These are phyloP conservation scores for Aramus guarauna DNA, from an alignment of 2,113 vertebrate species.

Conservation along the genomic window DNA sequence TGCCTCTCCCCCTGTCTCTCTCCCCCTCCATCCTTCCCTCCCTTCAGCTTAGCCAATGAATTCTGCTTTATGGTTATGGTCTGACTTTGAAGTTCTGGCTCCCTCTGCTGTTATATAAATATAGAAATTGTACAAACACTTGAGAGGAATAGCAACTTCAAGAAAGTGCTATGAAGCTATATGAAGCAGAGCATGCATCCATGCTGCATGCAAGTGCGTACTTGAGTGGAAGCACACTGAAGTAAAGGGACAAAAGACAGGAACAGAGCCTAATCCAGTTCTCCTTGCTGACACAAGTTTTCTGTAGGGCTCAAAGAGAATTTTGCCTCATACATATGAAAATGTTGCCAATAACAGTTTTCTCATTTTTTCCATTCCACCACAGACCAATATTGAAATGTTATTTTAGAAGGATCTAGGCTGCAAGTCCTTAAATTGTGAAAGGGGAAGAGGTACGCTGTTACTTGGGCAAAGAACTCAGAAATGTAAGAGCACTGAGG, in stretches of 20 bases:
- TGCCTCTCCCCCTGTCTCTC: neutral
- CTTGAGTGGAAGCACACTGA: neutral
- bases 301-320: neutral
- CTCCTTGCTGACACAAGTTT: neutral
- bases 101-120: slow-evolving; percentile 52
- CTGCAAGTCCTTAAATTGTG: neutral
- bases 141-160: neutral
- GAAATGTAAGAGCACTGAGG: neutral
- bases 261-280: neutral
- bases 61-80: neutral
- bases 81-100: slow-evolving; percentile 44
- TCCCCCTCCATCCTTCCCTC: neutral
- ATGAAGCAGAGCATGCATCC: neutral
- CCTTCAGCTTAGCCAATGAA: neutral
- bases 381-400: neutral
- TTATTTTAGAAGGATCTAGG: neutral
- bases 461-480: neutral
- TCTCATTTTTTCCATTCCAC: neutral
- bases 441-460: neutral
- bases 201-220: accelerated
- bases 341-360: neutral
- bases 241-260: neutral
- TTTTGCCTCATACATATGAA: neutral
- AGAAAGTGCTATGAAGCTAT: neutral
- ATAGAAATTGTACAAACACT: neutral